phyloP scores from a whole-genome alignment of 2,888 invertebrate genomes.

The Harpalus rufipes region DNA sequence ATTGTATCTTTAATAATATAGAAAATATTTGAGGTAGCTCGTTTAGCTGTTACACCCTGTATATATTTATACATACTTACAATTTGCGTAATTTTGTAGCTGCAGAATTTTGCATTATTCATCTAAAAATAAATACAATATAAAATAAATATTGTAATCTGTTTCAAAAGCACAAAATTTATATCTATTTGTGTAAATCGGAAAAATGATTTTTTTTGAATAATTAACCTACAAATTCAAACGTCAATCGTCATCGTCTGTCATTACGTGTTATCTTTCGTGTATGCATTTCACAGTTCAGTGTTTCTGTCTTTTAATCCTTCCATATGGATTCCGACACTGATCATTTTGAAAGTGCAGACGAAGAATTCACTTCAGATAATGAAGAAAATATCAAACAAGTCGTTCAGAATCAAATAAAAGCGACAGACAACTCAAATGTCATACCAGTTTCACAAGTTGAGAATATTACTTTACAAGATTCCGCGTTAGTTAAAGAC shows the following conservation, averaged over 20 bases:
- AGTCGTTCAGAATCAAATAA: conserved; percentile 76
- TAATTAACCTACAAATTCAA: not conserved
- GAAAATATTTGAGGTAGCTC: too few species aligned
- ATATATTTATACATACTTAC: too few species aligned
- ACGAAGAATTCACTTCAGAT: conserved; percentile 82
- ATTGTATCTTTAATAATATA: too few species aligned
- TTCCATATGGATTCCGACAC: conserved; percentile 83
- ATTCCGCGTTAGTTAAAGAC: conserved; percentile 10
- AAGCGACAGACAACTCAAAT: conserved; percentile 76
- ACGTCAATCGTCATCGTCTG: conserved; percentile 3
- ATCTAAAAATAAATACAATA: too few species aligned
- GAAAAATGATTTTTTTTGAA: not conserved
- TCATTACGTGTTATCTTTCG: not conserved
- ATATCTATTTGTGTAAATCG: not conserved
- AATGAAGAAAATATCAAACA: conserved; percentile 76
- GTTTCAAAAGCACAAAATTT: not conserved
- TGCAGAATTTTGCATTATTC: too few species aligned
- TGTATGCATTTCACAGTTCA: too few species aligned
- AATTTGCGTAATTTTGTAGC: too few species aligned
- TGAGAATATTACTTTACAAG: conserved; percentile 33
- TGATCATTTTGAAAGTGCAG: conserved; percentile 88
- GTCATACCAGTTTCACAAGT: conserved; percentile 61
- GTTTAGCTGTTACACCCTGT: too few species aligned
- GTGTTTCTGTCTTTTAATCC: not conserved
- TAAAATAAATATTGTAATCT: too few species aligned